Conservation (phyloP, 2,888 invertebrate genomes). For the Noctua fimbriata region DNA sequence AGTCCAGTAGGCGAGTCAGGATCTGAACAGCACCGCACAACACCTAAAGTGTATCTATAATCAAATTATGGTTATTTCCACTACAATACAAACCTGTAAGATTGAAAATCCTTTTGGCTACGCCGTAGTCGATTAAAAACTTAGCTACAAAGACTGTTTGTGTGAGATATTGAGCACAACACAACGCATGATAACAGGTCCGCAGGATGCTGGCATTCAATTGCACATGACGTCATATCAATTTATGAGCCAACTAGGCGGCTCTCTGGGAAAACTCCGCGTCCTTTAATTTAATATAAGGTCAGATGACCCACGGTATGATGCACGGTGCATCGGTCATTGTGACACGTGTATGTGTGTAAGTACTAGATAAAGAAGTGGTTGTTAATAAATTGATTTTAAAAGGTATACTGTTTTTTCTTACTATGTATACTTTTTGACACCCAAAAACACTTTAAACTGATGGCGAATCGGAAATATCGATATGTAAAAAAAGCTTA, state of each 20-base stretch:
- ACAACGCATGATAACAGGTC: background rate
- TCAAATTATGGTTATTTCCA: background rate
- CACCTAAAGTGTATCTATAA: background rate
- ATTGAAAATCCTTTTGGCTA: background rate
- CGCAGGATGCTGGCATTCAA: slow-evolving; percentile 34
- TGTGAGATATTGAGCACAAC: slow-evolving; percentile 3
- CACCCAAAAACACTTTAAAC: too few relatives aligned
- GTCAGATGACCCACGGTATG: background rate
- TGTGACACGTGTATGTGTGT: background rate
- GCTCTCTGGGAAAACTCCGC: slow-evolving; percentile 37
- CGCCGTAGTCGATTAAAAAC: background rate
- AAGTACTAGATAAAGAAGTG: background rate
- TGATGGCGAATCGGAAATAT: too few relatives aligned
- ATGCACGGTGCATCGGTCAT: background rate
- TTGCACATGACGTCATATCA: slow-evolving; percentile 36
- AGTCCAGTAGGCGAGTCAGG: background rate
- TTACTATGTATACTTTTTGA: too few relatives aligned
- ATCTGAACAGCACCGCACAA: background rate
- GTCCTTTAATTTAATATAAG: slow-evolving; percentile 28
- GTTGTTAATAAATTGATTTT: too few relatives aligned
- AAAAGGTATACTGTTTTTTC: too few relatives aligned
- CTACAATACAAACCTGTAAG: background rate
- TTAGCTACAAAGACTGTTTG: background rate
- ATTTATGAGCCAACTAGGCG: slow-evolving; percentile 22
- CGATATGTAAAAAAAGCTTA: too few relatives aligned